Evolutionary conservation across 2,888 invertebrate genomes (phyloP), one percentile per base, ranked within the genome.

Genomic region (Minunthozetes semirufus): DNA sequence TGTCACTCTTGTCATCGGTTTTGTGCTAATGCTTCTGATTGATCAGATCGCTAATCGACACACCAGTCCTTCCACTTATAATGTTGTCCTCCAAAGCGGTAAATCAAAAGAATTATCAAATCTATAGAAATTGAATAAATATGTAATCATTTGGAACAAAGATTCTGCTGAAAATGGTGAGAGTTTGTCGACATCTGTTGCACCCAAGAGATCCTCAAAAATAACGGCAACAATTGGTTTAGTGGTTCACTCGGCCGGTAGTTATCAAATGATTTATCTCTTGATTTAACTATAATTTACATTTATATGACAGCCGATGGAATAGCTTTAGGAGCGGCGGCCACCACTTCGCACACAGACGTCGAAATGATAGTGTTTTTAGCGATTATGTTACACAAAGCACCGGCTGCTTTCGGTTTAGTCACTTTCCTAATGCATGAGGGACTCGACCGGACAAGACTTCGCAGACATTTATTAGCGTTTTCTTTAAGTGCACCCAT

Each of bases 311-410:
- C 83, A 88, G 97, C 97, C 75, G 98, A 99, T 85, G 98, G 98
- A 2, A 89, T 99, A 15, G 98, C 98, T 0, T 83, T 99, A 19
- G 99, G 98, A n/a, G 97, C 98, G 0, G 98, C 98, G 0, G 96
- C 97, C 0, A 94, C 94, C 0, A 95, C 97, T 0, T 91, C 93
- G 3, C 96, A 97, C 81, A 89, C 93, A 0, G 96, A 97, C 81
- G 94, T 99, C 0, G 98, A 99, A 84, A 88, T 97, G 81, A 96
- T 99, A 77, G 96, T 99, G 13, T 99, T 99, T 84, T 82, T 98
- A 42, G 99, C 99, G 4, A 99, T 99, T 79, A 99, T 99, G 97
- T 84, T 99, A 73, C 99, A 99, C 81, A 99, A 99, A 85, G 98
- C 97, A 0, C 99, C 99, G 0, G 98, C 99, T 4, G 96, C 99